These are phyloP conservation scores for Apus apus DNA, from an alignment of 2,113 vertebrate genomes.

Conservation along the genomic window DNA sequence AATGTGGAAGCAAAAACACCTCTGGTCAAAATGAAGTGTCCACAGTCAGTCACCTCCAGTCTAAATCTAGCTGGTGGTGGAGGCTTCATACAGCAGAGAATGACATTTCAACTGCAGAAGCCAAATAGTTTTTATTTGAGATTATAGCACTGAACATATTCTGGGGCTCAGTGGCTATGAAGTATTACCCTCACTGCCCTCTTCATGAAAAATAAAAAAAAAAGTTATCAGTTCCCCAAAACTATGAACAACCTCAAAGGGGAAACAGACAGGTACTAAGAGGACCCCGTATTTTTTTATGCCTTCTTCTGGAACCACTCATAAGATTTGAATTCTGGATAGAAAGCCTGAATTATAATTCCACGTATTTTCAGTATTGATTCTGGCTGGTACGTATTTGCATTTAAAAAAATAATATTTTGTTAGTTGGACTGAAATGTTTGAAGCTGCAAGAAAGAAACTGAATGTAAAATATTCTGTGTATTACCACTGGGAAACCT, in stretches of 20 bases:
- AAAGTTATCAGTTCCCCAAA: neutral
- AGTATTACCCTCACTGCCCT: neutral
- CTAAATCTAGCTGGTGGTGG: neutral
- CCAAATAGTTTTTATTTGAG: neutral
- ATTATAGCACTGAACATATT: neutral
- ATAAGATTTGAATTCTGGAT: neutral
- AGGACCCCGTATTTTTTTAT: neutral
- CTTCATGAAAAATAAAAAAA: neutral
- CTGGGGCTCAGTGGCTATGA: neutral
- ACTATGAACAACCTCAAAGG: neutral
- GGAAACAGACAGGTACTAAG: neutral
- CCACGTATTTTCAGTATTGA: neutral
- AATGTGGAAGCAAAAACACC: neutral
- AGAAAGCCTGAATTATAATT: neutral
- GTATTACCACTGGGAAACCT: neutral
- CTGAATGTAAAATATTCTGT: neutral
- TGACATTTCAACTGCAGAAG: neutral
- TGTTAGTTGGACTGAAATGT: neutral
- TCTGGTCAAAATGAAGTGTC: neutral
- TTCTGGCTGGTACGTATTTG: neutral
- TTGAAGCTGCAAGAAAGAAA: neutral
- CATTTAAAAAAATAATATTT: neutral
- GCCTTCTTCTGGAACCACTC: neutral
- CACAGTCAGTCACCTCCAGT: neutral
- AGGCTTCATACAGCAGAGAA: neutral